Percentiles rank a stretch among this genome's conserved stretches.
Conservation (phyloP, 2,888 invertebrate genomes). For the Biston betularia region DNA sequence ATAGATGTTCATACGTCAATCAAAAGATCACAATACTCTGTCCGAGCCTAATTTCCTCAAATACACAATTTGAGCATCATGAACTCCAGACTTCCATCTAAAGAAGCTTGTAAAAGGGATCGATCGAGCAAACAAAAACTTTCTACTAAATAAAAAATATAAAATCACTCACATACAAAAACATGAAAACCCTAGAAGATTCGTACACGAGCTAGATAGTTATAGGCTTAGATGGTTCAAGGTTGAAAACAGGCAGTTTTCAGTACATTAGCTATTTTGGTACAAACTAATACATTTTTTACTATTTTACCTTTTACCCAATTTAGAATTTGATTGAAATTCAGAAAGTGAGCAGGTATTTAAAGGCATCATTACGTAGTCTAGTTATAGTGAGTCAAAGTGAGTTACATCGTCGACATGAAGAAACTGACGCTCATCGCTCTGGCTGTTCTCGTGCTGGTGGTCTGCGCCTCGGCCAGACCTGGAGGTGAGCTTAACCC, state of each 20-base stretch:
- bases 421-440: slow-evolving; percentile 46
- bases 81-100: too few species aligned
- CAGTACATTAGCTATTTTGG: slow-evolving; percentile 20
- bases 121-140: too few species aligned
- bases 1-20: too few species aligned
- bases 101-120: too few species aligned
- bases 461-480: slow-evolving; percentile 40
- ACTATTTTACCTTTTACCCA: slow-evolving; percentile 36
- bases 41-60: too few species aligned
- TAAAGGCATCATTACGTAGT: slow-evolving; percentile 39
- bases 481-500: slow-evolving; percentile 49
- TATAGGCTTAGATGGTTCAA: slow-evolving; percentile 11
- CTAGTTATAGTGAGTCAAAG: slow-evolving; percentile 6
- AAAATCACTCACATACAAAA: too few species aligned
- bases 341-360: slow-evolving; percentile 46
- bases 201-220: not conserved
- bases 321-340: slow-evolving; percentile 28
- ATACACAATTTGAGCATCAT: too few species aligned
- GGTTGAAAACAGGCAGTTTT: slow-evolving; percentile 3
- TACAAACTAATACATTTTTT: slow-evolving; percentile 38
- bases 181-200: too few species aligned
- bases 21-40: too few species aligned
- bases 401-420: slow-evolving; percentile 40
- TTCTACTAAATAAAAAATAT: too few species aligned
- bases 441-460: slow-evolving; percentile 43